Evolutionary conservation across 1,140 invertebrate genomes (phyloP).

Genomic region (Agrilus planipennis): DNA sequence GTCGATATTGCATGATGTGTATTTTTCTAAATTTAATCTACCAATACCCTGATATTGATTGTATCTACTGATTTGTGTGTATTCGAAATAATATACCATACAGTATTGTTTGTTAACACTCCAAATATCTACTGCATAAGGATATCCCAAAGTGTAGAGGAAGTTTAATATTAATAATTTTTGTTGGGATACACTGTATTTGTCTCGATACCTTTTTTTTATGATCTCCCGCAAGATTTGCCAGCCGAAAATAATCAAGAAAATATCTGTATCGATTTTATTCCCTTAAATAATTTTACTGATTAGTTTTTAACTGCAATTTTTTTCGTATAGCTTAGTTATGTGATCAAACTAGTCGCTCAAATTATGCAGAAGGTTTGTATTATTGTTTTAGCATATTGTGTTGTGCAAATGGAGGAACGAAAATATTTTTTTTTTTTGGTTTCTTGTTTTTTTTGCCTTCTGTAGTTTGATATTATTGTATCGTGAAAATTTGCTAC

Average conservation of each 20-base stretch:
- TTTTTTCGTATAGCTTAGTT: slow-evolving; percentile 26
- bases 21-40: not conserved
- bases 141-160: not conserved
- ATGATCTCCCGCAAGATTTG: too few species aligned
- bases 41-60: not conserved
- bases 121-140: not conserved
- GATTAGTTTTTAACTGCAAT: slow-evolving; percentile 19
- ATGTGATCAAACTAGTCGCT: slow-evolving; percentile 30
- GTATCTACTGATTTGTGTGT: not conserved
- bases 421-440: slow-evolving; percentile 2
- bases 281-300: too few species aligned
- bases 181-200: not conserved
- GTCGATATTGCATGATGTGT: not conserved
- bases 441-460: slow-evolving; percentile 17
- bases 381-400: too few species aligned
- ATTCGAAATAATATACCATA: not conserved
- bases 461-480: slow-evolving; percentile 7
- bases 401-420: too few species aligned
- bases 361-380: slow-evolving; percentile 5
- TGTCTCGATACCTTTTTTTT: too few species aligned
- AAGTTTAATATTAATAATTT: not conserved
- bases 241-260: too few species aligned
- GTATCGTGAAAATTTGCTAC: not conserved
- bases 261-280: too few species aligned
- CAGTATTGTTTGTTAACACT: not conserved